Base-by-base conservation (phyloP, 1,140 invertebrate genomes). In the Meloidogyne floridensis region DNA sequence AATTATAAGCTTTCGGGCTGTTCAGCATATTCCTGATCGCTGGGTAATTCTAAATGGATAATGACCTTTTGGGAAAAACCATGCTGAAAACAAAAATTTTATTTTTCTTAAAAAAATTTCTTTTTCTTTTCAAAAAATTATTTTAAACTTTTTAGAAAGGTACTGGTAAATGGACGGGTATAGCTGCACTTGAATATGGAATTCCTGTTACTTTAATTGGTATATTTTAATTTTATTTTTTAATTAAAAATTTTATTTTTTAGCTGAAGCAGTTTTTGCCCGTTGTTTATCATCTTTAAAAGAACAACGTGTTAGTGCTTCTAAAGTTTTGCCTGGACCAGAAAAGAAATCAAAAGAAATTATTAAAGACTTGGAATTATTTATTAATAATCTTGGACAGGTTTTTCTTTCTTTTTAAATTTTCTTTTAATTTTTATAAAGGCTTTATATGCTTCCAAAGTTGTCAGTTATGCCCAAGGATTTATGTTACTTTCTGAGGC, bases 151-250 rank as follows among this genome's bases (percentile, higher is more conserved):
- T 32, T 78, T 84, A 93, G 90, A 99, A 99, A 91, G 98, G 98
- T 77, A 99, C 97, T 0, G 97, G 98, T 70, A 99, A 99, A 90
- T 99, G 97, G 97, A 99, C 97, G 0, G 96, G 95, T 4, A 97
- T 99, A 84, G 93, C 95, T 20, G 95, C 96, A 0, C 91, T 99
- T 11, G 96, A 99, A 83, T 98, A 96, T 89, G 97, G 97, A 32
- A 93, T 97, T 15, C 98, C 97, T 0, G 96, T 99, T 4, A 98
- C 98, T 47, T 93, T 99, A 76, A 99, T 99, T 84, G 97, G 92
- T 91, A 83, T 32, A 32, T 18, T 74, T 75, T 65, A 13, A 54
- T 56, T 32, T 32, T 65, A 11, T 59, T 20, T 18, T 18, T 79
- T 6, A 47, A 20, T 43, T 72, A 32, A 32, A 32, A 32, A 32